A percentile compares a stretch with the other conserved stretches of the same genome.
Conservation (phyloP, 2,888 invertebrate species). For the Gymnocheta viridis region DNA sequence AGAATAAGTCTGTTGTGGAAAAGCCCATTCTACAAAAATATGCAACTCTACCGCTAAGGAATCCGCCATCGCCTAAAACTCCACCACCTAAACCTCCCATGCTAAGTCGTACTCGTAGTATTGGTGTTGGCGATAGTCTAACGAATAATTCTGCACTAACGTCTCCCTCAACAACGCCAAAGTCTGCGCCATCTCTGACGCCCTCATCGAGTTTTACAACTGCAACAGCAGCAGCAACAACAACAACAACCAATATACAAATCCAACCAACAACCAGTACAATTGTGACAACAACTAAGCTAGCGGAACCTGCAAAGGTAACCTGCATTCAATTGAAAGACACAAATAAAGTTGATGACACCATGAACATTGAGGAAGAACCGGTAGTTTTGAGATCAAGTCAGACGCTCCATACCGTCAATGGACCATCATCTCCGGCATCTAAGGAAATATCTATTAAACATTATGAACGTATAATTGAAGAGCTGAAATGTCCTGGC, state of each 20-base stretch:
- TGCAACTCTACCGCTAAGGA: conserved; percentile 59
- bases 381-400: conserved; percentile 51
- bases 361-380: conserved; percentile 43
- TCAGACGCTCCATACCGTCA: conserved; percentile 4
- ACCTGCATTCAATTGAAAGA: conserved; percentile 64
- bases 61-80: conserved; percentile 73
- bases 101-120: conserved; percentile 78
- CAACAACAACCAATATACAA: conserved; percentile 40
- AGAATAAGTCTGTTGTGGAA: conserved; percentile 8
- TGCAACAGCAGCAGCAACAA: neutral
- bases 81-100: conserved; percentile 79
- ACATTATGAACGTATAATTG: conserved; percentile 80
- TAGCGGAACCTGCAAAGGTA: conserved; percentile 64
- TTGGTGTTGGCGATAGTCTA: conserved; percentile 74
- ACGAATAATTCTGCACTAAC: conserved; percentile 39
- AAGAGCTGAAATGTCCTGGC: conserved; percentile 81
- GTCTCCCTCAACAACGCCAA: conserved; percentile 42
- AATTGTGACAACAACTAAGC: conserved; percentile 49
- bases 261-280: conserved; percentile 59
- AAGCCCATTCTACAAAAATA: conserved; percentile 54
- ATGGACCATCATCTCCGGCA: conserved; percentile 51
- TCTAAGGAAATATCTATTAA: conserved; percentile 74
- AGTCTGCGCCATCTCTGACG: conserved; percentile 24
- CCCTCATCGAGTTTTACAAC: neutral
- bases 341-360: neutral